These are phyloP conservation scores for Tympanoctomys barrerae DNA, from an alignment of 2,797 vertebrate genomes.

Conservation along the genomic window DNA sequence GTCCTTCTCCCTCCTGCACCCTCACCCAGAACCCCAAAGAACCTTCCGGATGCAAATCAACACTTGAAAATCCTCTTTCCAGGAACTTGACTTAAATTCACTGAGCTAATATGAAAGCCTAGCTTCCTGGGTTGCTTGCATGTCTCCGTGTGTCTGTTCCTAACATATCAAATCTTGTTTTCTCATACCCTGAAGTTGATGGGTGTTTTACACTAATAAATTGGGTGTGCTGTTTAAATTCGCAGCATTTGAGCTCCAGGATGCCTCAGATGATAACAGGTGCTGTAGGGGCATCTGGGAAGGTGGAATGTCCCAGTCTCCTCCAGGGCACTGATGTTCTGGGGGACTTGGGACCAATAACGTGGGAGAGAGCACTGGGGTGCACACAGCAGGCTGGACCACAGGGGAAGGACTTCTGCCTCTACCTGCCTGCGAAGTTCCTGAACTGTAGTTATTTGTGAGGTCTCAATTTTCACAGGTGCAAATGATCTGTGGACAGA, in stretches of 20 bases:
- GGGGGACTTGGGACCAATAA: background rate
- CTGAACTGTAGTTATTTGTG: background rate
- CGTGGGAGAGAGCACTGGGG: fast-evolving
- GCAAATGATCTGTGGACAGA: background rate
- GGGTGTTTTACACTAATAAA: background rate
- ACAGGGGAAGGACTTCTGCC: no score
- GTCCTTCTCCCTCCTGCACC: background rate
- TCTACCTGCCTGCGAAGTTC: background rate
- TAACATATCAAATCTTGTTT: background rate
- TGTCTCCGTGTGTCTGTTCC: background rate
- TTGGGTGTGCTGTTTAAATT: background rate
- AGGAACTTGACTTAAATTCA: background rate
- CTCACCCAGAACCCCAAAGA: background rate
- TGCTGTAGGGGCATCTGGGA: no score
- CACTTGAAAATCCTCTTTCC: background rate
- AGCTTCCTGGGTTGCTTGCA: background rate
- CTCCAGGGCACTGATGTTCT: background rate
- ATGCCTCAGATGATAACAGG: background rate
- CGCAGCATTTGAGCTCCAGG: background rate
- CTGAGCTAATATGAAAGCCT: background rate
- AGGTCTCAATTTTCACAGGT: background rate
- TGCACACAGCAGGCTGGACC: background rate
- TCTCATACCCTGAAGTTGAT: no score
- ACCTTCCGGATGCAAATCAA: background rate
- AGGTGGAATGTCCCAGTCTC: background rate